These are phyloP conservation scores for Eurytoma californica DNA, from an alignment of 2,888 invertebrate genomes.

Conservation along the genomic window DNA sequence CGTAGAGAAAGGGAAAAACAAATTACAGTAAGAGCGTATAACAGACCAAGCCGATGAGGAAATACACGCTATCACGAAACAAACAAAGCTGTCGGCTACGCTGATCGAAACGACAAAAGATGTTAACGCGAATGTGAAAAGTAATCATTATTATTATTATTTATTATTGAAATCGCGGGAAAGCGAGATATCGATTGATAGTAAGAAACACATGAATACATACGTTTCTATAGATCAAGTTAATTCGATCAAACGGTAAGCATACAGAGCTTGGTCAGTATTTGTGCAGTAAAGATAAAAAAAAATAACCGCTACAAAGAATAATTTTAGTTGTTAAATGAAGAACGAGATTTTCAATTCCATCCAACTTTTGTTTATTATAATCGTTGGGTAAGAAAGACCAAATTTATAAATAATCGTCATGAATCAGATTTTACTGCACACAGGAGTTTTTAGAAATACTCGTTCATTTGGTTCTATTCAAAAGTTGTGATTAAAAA, in stretches of 20 bases:
- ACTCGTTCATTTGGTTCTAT: background rate
- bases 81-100: no score
- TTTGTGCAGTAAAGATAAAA: no score
- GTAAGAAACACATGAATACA: no score
- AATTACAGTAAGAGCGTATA: constrained; percentile 1
- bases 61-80: background rate
- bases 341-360: no score
- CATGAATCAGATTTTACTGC: background rate
- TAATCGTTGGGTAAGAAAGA: background rate
- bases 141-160: constrained; percentile 37
- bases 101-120: background rate
- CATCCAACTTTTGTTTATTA: no score
- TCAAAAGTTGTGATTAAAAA: background rate
- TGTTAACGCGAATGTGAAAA: constrained; percentile 1
- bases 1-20: constrained; percentile 12
- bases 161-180: constrained; percentile 25
- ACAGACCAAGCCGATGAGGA: constrained; percentile 16
- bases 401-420: background rate
- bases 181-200: no score
- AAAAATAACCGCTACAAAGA: no score
- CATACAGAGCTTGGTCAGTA: no score
- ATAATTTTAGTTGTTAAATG: no score
- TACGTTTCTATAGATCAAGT: no score
- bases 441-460: background rate
- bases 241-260: no score